phyloP scores from a whole-genome alignment of 2,113 vertebrate genomes.

The Odontophorus gujanensis region DNA sequence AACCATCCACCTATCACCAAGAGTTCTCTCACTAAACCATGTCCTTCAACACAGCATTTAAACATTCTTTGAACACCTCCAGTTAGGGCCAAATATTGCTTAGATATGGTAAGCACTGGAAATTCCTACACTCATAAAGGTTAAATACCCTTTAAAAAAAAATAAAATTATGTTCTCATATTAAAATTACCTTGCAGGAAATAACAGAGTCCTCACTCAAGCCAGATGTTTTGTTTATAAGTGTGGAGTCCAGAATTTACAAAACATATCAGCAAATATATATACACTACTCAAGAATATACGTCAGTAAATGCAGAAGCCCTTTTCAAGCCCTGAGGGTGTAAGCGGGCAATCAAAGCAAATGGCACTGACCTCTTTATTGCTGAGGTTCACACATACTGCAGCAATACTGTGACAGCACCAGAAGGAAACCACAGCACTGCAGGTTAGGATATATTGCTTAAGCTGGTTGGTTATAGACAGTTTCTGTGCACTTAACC shows the following conservation, averaged over 20 bases:
- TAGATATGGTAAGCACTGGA: neutral
- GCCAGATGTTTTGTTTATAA: neutral
- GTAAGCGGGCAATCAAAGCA: neutral
- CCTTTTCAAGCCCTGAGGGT: neutral
- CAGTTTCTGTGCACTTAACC: neutral
- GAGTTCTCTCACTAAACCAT: no score
- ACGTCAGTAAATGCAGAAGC: neutral
- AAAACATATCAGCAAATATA: neutral
- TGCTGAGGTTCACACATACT: neutral
- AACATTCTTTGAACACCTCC: no score
- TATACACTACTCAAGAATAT: neutral
- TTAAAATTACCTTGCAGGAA: neutral
- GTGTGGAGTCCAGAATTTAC: neutral
- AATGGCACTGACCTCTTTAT: neutral
- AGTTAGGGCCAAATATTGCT: neutral
- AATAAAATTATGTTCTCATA: neutral
- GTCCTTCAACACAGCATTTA: no score
- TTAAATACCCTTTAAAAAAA: neutral
- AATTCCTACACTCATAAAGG: neutral
- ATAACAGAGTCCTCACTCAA: neutral
- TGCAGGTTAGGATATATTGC: conserved; percentile 8
- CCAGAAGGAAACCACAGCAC: neutral
- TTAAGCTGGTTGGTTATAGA: neutral
- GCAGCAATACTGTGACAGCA: neutral
- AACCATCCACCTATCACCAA: no score